phyloP scores from a whole-genome alignment of 2,113 vertebrate genomes.

The Nycticorax nycticorax region DNA sequence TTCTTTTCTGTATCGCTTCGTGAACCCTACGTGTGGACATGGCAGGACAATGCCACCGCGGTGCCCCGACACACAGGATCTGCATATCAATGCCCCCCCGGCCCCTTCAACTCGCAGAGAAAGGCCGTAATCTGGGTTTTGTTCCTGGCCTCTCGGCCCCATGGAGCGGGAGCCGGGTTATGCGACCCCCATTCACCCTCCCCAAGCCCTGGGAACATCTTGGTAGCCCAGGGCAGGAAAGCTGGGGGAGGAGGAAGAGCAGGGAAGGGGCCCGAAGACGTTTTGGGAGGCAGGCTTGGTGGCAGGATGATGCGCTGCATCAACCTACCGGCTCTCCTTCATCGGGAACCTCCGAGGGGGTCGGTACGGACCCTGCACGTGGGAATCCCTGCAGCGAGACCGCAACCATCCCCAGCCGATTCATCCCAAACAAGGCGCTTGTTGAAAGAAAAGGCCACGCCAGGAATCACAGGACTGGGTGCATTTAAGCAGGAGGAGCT shows the following conservation, averaged over 20 bases:
- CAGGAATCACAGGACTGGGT: rapidly evolving
- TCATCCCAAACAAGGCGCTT: not conserved
- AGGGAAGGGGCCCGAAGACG: not conserved
- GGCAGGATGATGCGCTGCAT: not conserved
- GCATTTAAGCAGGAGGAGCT: not conserved
- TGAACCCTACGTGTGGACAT: not conserved
- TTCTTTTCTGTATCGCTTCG: not conserved
- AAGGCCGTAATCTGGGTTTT: slow-evolving; percentile 16
- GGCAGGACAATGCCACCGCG: not conserved
- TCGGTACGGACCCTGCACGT: rapidly evolving
- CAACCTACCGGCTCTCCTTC: not conserved
- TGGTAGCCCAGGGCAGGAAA: not conserved
- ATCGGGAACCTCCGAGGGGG: not conserved
- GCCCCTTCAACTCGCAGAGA: not conserved
- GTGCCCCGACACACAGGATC: not conserved
- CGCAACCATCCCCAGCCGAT: not conserved
- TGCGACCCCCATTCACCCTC: not conserved
- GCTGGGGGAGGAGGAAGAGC: not conserved
- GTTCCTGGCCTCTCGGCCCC: not conserved
- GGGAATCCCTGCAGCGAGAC: not conserved
- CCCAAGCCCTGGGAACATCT: not conserved
- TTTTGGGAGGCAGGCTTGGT: not conserved
- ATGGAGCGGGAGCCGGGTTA: not conserved
- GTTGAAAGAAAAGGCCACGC: not conserved
- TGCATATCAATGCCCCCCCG: slow-evolving; percentile 15